Evolutionary conservation across 2,797 vertebrate genomes (phyloP).

Genomic region (Sternotherus odoratus): DNA sequence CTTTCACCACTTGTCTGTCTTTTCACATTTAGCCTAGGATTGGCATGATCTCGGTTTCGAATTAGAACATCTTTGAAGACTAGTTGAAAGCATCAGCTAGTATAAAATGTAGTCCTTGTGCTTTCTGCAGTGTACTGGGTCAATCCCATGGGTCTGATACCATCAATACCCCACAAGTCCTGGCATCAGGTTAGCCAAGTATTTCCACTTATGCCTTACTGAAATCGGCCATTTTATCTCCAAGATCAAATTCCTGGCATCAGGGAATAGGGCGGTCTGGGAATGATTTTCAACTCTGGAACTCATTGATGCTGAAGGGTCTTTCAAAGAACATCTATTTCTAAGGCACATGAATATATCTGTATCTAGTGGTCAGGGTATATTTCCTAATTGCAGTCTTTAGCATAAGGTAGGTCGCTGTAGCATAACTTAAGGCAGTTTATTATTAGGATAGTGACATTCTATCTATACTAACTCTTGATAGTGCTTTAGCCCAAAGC

Average conservation of each 20-base stretch:
- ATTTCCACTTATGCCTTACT: accelerated
- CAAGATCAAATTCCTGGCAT: accelerated
- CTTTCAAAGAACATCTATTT: background rate
- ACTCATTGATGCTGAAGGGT: background rate
- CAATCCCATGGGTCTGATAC: background rate
- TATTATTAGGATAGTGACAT: too few relatives aligned
- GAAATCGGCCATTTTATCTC: background rate
- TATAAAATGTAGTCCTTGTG: accelerated
- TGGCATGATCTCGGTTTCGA: accelerated
- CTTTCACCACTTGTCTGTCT: background rate
- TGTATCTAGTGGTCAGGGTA: background rate
- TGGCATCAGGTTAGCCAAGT: background rate
- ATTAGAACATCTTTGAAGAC: background rate
- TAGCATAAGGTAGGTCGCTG: background rate
- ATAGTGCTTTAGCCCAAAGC: background rate
- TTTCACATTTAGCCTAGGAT: accelerated
- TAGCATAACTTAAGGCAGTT: background rate
- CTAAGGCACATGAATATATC: background rate
- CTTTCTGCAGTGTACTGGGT: background rate
- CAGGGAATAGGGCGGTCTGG: background rate
- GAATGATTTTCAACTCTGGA: background rate
- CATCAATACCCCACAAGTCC: background rate
- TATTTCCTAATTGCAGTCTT: background rate
- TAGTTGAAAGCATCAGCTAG: accelerated
- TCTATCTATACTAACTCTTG: too few relatives aligned